Evolutionary conservation across 2,888 invertebrate species (phyloP), one percentile per base, ranked within the genome.

Genomic region (Acanthopleura granulata): DNA sequence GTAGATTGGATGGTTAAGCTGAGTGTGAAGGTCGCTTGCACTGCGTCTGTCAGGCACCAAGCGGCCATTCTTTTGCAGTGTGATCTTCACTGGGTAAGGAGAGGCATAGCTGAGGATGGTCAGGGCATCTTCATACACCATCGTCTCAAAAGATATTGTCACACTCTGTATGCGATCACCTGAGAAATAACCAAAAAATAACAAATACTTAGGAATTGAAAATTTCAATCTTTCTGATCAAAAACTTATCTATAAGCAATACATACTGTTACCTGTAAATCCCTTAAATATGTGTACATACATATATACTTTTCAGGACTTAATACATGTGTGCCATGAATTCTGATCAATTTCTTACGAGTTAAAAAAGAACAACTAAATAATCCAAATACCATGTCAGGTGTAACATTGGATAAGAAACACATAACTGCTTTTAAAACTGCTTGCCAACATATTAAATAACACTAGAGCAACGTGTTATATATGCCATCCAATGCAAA

Each of bases 41-140:
- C 80, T 62, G 73, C 82, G 73, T 51, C 83, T 79, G 77, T 79
- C 79, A 83, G 77, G 75, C 76, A 79, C 62, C 76, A 77, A 62
- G 72, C 74, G 62, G n/a, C 71, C 71, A 71, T 49, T 49, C 81
- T 93, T 93, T 86, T 94, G 93, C 49, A 96, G 93, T 87, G 95
- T 95, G 77, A 97, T 91, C 80, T 94, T 94, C 22, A 89, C 88
- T 6, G 90, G 89, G 88, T 97, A 97, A 0, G 97, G 97, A 61
- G 96, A 96, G 11, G 97, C 97, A 81, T 97, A 95, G 79, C 96
- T 96, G 62, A 97, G 91, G 79, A 97, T 95, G 1, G 95, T 95
- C 74, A 97, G 92, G 0, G 97, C 97, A 87, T 97, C 97, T 88
- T 97, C 96, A 86, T 95, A 94, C 0, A 96, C 96, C 91, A 96